Conservation (phyloP, 2,113 vertebrate genomes). For the Trichomycterus rosablanca region DNA sequence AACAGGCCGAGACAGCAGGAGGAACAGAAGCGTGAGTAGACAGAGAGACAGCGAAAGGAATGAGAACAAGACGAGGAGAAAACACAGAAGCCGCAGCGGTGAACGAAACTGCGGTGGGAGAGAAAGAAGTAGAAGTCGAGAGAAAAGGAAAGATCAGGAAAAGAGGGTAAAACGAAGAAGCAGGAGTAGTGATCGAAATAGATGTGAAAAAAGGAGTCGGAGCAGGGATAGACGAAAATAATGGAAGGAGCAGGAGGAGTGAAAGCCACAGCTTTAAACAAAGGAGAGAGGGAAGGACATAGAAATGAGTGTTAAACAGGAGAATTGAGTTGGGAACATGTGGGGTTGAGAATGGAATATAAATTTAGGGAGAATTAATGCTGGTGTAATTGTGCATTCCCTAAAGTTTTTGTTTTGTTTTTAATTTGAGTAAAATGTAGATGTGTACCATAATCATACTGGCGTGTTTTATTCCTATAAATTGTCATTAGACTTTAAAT, state of each 20-base stretch:
- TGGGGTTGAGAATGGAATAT: too few species aligned
- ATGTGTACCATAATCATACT: too few species aligned
- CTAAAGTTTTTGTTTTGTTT: too few species aligned
- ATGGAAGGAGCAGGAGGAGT: not conserved
- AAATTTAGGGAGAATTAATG: too few species aligned
- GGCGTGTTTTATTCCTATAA: too few species aligned
- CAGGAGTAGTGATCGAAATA: conserved; percentile 48
- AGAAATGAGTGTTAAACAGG: not conserved
- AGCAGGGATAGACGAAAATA: conserved; percentile 16
- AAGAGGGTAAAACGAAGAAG: conserved; percentile 38
- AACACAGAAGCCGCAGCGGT: conserved; percentile 10
- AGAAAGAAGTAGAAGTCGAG: not conserved
- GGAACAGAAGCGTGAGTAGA: not conserved
- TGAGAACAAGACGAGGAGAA: too few species aligned
- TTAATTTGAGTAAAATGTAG: too few species aligned
- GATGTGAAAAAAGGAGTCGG: conserved; percentile 48
- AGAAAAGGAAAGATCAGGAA: conserved; percentile 10
- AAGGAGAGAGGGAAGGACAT: conserved; percentile 3
- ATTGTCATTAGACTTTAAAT: too few species aligned
- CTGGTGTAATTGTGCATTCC: too few species aligned
- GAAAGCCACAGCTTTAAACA: conserved; percentile 7
- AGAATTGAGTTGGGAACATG: conserved; percentile 3
- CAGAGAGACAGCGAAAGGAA: conserved; percentile 3
- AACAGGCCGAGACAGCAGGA: not conserved
- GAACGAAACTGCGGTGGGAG: conserved; percentile 9